Conservation (phyloP, 2,888 invertebrate species). For the Ctena decussata region DNA sequence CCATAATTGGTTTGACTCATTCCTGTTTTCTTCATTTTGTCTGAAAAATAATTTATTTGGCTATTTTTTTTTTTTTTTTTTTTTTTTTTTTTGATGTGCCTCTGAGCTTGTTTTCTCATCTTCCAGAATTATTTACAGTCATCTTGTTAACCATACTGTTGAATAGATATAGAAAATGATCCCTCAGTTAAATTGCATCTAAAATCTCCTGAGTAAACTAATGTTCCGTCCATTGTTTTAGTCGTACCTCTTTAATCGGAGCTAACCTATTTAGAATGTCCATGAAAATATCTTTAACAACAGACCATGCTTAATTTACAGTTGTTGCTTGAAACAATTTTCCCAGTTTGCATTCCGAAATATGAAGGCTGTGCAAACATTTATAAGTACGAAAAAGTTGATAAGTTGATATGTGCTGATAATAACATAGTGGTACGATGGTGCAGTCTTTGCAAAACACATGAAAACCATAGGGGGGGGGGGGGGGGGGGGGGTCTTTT, state of each 20-base stretch:
- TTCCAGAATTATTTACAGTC: neutral
- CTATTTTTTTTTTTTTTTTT: too few species aligned
- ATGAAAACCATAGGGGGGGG: too few species aligned
- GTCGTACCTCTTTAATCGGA: slow-evolving; percentile 3
- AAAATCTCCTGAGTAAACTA: neutral
- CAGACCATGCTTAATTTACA: neutral
- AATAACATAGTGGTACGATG: too few species aligned
- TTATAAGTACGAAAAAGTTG: too few species aligned
- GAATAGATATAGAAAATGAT: neutral
- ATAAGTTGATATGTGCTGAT: too few species aligned
- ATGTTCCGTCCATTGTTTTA: slow-evolving; percentile 17
- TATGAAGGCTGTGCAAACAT: too few species aligned
- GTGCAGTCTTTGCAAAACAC: too few species aligned
- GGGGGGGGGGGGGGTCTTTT: too few species aligned
- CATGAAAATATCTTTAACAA: slow-evolving; percentile 4
- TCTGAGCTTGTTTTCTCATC: neutral
- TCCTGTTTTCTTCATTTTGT: neutral
- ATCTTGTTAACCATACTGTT: neutral
- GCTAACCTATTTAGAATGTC: too few species aligned
- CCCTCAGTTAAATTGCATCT: neutral
- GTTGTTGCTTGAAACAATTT: neutral
- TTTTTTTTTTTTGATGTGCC: neutral
- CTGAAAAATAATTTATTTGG: neutral
- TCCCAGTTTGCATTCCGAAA: slow-evolving; percentile 5
- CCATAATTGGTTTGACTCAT: neutral